These are phyloP conservation scores for Hemistola chrysoprasaria DNA, from an alignment of 2,888 invertebrate genomes.

Conservation along the genomic window DNA sequence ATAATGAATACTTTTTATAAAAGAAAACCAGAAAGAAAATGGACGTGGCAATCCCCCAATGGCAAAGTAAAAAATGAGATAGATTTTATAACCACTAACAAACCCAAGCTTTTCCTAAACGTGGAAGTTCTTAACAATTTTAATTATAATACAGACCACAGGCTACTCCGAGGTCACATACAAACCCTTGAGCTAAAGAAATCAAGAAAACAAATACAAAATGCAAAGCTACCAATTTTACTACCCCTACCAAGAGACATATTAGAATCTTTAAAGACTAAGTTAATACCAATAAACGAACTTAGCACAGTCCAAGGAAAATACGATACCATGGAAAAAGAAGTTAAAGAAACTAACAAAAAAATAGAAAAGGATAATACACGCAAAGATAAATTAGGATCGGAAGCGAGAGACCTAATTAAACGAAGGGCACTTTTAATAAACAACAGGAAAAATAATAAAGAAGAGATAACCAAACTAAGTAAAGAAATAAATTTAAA, in stretches of 20 bases:
- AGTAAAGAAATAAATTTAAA: too few species aligned
- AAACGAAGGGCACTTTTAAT: too few species aligned
- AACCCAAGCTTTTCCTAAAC: slow-evolving; percentile 12
- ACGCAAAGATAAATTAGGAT: too few species aligned
- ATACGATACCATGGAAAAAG: too few species aligned
- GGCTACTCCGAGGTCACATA: slow-evolving; percentile 10
- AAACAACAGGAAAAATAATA: too few species aligned
- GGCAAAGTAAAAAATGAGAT: slow-evolving; percentile 25
- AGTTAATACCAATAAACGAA: slow-evolving; percentile 3
- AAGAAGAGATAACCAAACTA: too few species aligned
- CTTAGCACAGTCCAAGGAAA: too few species aligned
- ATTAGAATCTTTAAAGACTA: slow-evolving; percentile 3
- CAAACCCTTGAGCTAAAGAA: slow-evolving; percentile 3
- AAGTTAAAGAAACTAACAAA: too few species aligned
- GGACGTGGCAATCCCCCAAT: slow-evolving; percentile 28
- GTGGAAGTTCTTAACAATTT: slow-evolving; percentile 22
- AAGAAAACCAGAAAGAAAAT: slow-evolving; percentile 21
- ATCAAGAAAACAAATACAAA: slow-evolving; percentile 3
- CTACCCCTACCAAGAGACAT: slow-evolving; percentile 1
- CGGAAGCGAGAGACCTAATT: too few species aligned
- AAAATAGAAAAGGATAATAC: too few species aligned
- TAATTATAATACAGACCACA: slow-evolving; percentile 13
- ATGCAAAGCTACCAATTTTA: background rate
- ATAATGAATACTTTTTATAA: slow-evolving; percentile 24
- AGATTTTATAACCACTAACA: slow-evolving; percentile 20